phyloP scores from a whole-genome alignment of 1,140 invertebrate genomes.

The Aphis gossypii region DNA sequence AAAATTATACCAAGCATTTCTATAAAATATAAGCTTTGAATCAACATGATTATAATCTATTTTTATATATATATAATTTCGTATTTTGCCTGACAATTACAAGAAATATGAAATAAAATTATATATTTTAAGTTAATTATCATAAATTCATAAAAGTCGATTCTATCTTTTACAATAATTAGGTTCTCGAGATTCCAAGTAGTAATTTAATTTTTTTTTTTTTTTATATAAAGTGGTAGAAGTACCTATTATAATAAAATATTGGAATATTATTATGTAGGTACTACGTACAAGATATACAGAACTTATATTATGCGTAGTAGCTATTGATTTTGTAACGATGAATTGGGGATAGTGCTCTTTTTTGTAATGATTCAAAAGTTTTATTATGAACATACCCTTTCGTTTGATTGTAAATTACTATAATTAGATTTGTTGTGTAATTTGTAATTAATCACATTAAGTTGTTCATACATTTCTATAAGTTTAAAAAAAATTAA shows the following conservation, averaged over 20 bases:
- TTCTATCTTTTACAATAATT: background rate
- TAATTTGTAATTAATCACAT: background rate
- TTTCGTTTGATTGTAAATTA: background rate
- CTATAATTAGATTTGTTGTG: background rate
- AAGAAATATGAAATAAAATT: background rate
- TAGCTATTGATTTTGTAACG: background rate
- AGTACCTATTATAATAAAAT: background rate
- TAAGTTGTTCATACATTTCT: no score
- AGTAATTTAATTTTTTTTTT: background rate
- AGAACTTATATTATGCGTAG: background rate
- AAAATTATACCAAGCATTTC: background rate
- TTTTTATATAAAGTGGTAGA: background rate
- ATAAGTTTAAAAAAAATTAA: background rate
- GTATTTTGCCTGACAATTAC: background rate
- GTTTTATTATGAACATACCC: background rate
- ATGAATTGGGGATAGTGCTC: background rate
- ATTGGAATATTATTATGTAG: background rate
- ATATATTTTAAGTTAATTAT: background rate
- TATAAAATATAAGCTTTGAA: background rate
- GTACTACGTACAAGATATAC: background rate
- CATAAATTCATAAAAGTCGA: background rate
- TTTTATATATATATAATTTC: background rate
- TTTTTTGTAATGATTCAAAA: background rate
- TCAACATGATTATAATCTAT: background rate
- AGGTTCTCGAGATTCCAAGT: background rate